A percentile compares a stretch with the other conserved stretches of the same genome.
phyloP scores from a whole-genome alignment of 2,888 invertebrate species.

The Drosophila differens region DNA sequence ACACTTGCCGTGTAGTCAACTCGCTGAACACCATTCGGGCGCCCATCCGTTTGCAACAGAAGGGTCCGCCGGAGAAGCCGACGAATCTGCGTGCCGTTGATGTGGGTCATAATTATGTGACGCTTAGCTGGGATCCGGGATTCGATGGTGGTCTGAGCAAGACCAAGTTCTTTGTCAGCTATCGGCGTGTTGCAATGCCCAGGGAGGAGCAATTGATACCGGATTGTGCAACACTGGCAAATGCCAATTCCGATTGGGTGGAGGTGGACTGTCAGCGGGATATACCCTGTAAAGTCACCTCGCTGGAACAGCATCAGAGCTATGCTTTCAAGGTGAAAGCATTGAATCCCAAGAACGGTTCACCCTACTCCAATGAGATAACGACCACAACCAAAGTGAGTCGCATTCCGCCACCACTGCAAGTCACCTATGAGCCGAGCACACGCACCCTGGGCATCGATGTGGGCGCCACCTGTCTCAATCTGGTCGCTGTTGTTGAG shows the following conservation, averaged over 20 bases:
- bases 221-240: slow-evolving; percentile 87
- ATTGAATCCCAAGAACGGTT: slow-evolving; percentile 94
- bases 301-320: slow-evolving; percentile 93
- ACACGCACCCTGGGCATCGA: slow-evolving; percentile 91
- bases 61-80: slow-evolving; percentile 95
- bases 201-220: slow-evolving; percentile 88
- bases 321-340: slow-evolving; percentile 96
- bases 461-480: slow-evolving; percentile 91
- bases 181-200: slow-evolving; percentile 89
- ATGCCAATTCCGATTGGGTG: slow-evolving; percentile 89
- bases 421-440: slow-evolving; percentile 93
- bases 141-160: slow-evolving; percentile 95
- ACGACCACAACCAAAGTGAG: slow-evolving; percentile 93
- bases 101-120: slow-evolving; percentile 92
- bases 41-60: slow-evolving; percentile 92
- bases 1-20: slow-evolving; percentile 95
- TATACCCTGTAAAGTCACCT: slow-evolving; percentile 95
- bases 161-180: slow-evolving; percentile 95
- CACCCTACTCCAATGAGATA: slow-evolving; percentile 94
- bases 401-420: slow-evolving; percentile 91
- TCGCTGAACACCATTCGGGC: slow-evolving; percentile 91
- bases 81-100: slow-evolving; percentile 90
- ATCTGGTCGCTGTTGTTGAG: slow-evolving; percentile 91
- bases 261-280: slow-evolving; percentile 94
- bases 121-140: slow-evolving; percentile 94